phyloP scores from a whole-genome alignment of 2,797 vertebrate genomes.

The Chelonia mydas region DNA sequence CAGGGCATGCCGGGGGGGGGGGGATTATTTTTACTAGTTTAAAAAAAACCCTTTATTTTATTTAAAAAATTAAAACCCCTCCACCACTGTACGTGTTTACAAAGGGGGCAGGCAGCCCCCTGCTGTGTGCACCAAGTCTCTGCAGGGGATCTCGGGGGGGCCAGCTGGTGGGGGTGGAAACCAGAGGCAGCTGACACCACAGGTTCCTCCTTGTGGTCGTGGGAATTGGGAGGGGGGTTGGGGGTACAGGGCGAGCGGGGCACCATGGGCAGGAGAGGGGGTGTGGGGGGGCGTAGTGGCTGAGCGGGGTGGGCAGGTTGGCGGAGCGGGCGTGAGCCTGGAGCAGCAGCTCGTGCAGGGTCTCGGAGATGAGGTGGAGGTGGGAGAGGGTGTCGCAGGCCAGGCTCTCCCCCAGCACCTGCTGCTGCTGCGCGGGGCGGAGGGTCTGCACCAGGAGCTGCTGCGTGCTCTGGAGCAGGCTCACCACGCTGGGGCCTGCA shows the following conservation, averaged over 20 bases:
- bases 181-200: fast-evolving
- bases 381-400: slow-evolving; percentile 11
- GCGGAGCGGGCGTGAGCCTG: background rate
- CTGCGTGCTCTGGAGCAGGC: slow-evolving; percentile 28
- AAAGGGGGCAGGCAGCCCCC: background rate
- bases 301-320: fast-evolving
- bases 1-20: background rate
- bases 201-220: background rate
- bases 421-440: slow-evolving; percentile 25
- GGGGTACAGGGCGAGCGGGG: background rate
- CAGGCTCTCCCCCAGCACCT: slow-evolving; percentile 41
- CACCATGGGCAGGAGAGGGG: too few relatives aligned
- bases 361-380: slow-evolving; percentile 37
- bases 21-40: fast-evolving
- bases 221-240: fast-evolving
- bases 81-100: fast-evolving
- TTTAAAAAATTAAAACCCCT: background rate
- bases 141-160: background rate
- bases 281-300: fast-evolving
- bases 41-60: slow-evolving; percentile 49
- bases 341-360: slow-evolving; percentile 38
- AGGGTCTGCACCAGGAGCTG: slow-evolving; percentile 54
- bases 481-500: background rate
- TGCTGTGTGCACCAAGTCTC: fast-evolving
- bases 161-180: background rate